These are phyloP conservation scores for Vipera latastei DNA, from an alignment of 2,797 vertebrate genomes.

Conservation along the genomic window DNA sequence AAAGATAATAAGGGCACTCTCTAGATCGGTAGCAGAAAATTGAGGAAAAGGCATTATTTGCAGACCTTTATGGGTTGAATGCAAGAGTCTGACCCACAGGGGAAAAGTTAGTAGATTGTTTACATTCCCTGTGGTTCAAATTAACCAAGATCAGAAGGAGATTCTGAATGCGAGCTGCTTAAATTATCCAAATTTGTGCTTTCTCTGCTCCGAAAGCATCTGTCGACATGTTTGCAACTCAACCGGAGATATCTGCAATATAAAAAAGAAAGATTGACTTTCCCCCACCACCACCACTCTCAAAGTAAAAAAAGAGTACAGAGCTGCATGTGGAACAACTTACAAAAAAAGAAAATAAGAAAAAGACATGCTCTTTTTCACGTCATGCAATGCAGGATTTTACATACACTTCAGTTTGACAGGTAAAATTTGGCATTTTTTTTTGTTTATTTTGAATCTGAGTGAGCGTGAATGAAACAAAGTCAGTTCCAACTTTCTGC, in stretches of 20 bases:
- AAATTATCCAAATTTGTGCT: conserved; percentile 9
- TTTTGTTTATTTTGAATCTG: conserved; percentile 71
- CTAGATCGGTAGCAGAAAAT: not conserved
- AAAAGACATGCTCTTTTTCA: conserved; percentile 35
- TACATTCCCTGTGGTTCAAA: not conserved
- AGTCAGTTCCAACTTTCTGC: conserved; percentile 69
- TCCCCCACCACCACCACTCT: not conserved
- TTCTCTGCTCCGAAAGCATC: conserved; percentile 19
- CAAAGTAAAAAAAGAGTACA: conserved; percentile 23
- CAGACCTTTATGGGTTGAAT: not conserved
- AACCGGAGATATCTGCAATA: conserved; percentile 61
- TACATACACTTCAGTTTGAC: conserved; percentile 66
- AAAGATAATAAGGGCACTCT: not conserved
- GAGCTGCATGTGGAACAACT: conserved; percentile 43
- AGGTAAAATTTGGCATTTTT: conserved; percentile 70
- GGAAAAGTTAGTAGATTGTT: not conserved
- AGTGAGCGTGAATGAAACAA: conserved; percentile 66
- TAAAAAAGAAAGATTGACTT: not conserved
- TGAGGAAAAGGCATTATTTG: not conserved
- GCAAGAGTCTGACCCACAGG: not conserved
- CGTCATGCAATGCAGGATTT: conserved; percentile 45
- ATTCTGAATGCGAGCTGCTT: not conserved
- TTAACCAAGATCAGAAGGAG: not conserved
- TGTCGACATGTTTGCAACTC: conserved; percentile 22
- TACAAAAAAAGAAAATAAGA: conserved; percentile 34